phyloP scores from a whole-genome alignment of 2,888 invertebrate genomes.

The Acronicta aceris region DNA sequence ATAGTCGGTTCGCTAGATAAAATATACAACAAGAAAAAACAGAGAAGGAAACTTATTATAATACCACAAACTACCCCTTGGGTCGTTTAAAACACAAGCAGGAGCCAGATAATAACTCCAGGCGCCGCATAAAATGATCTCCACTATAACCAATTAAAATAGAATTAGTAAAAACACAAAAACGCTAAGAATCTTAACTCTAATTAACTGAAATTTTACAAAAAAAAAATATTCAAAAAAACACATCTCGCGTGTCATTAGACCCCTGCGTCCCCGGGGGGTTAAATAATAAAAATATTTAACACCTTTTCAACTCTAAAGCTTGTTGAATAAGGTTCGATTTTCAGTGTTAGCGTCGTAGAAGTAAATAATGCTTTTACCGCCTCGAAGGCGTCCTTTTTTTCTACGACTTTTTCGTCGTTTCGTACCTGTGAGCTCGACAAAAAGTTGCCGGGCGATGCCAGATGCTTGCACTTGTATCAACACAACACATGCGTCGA shows the following conservation, averaged over 20 bases:
- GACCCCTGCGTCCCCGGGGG: conserved; percentile 74
- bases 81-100: conserved; percentile 17
- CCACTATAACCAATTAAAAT: conserved; percentile 69
- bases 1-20: too few relatives aligned
- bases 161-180: conserved; percentile 71
- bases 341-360: conserved; percentile 17
- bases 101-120: conserved; percentile 36
- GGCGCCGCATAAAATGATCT: conserved; percentile 59
- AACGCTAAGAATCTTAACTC: conserved; percentile 67
- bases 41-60: not conserved
- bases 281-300: conserved; percentile 22
- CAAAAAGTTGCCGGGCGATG: conserved; percentile 68
- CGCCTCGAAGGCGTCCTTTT: conserved; percentile 73
- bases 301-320: conserved; percentile 20
- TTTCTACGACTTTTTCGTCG: conserved; percentile 70
- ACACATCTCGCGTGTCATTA: conserved; percentile 82
- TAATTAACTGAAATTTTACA: conserved; percentile 78
- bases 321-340: conserved; percentile 19
- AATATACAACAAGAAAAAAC: too few relatives aligned
- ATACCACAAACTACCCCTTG: not conserved
- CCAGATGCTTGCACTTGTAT: conserved; percentile 72
- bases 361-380: conserved; percentile 61
- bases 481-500: conserved; percentile 63
- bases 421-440: conserved; percentile 77
- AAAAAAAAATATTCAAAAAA: conserved; percentile 63